Base-by-base conservation (phyloP, 2,888 invertebrate genomes). In the Venusia cambrica region DNA sequence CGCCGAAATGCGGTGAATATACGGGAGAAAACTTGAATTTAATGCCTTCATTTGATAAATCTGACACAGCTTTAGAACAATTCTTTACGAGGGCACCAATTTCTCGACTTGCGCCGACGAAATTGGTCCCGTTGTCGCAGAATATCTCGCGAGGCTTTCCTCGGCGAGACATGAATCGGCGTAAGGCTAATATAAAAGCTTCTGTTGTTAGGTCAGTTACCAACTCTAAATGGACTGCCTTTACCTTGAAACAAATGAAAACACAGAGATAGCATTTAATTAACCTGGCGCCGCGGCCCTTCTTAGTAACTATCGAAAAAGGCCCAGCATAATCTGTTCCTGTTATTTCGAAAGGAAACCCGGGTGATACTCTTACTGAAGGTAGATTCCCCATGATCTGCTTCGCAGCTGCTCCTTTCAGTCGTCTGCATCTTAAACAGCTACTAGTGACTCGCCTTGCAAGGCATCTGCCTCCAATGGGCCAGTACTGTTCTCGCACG, bases 361-460 rank as follows among this genome's bases (percentile, higher is more conserved):
- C n/a, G n/a, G n/a, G n/a, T n/a, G n/a, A n/a, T n/a, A n/a, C n/a
- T n/a, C n/a, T n/a, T n/a, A n/a, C n/a, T n/a, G n/a, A n/a, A n/a
- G n/a, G 20, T 10, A 5, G 10, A 10, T 10, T 14, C 20, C 14
- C 24, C n/a, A n/a, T n/a, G n/a, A n/a, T n/a, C n/a, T n/a, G n/a
- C n/a, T n/a, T 29, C 1, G 35, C 24, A 14, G 16, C 15, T 29
- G 8, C 24, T 22, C 28, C 28, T 29, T 35, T 35, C 14, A 11
- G n/a, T n/a, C n/a, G 22, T 5, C 4, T 24, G 19, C 35, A 29
- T 2, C 9, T 4, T 2, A 35, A 4, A 11, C 28, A 35, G 5
- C 11, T 14, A 5, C 8, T 22, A 8, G 5, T 6, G 4, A 13
- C 6, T 8, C 8, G 7, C 5, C 22, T 12, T 3, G 22, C 31